Conservation (phyloP, 2,113 vertebrate genomes). For the Malurus cyaneus region DNA sequence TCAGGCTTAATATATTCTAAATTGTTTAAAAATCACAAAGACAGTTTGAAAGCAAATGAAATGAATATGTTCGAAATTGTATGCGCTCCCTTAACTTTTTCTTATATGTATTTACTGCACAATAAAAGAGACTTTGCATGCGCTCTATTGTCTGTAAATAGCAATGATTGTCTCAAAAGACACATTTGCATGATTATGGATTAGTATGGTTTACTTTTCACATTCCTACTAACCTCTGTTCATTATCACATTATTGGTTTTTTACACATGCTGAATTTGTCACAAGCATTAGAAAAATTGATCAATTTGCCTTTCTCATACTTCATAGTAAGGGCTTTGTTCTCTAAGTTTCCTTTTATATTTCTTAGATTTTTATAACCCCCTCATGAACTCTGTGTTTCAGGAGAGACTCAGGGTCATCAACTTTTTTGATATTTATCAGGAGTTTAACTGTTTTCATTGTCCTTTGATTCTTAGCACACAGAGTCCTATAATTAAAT, state of each 20-base stretch:
- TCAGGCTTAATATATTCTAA: constrained; percentile 50
- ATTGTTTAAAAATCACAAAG: constrained; percentile 53
- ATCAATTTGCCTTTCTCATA: neutral
- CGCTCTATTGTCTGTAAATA: constrained; percentile 70
- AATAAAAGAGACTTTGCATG: constrained; percentile 77
- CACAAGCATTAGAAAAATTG: neutral
- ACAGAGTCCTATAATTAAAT: neutral
- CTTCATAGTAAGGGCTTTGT: neutral
- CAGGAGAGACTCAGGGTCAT: neutral
- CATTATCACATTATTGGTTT: neutral
- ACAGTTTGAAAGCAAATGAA: constrained; percentile 33
- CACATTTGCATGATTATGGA: constrained; percentile 46
- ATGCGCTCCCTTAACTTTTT: constrained; percentile 50
- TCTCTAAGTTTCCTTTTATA: neutral
- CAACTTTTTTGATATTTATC: neutral
- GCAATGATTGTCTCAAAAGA: constrained; percentile 62
- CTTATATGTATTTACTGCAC: constrained; percentile 68
- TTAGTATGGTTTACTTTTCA: constrained; percentile 27
- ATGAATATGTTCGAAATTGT: constrained; percentile 53
- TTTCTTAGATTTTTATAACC: neutral
- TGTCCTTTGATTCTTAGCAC: neutral
- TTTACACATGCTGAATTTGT: neutral
- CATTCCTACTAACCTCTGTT: constrained; percentile 27
- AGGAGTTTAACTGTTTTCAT: neutral
- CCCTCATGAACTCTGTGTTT: neutral